Base-by-base conservation (phyloP, 2,888 invertebrate genomes). In the Tanaodytes sp. region DNA sequence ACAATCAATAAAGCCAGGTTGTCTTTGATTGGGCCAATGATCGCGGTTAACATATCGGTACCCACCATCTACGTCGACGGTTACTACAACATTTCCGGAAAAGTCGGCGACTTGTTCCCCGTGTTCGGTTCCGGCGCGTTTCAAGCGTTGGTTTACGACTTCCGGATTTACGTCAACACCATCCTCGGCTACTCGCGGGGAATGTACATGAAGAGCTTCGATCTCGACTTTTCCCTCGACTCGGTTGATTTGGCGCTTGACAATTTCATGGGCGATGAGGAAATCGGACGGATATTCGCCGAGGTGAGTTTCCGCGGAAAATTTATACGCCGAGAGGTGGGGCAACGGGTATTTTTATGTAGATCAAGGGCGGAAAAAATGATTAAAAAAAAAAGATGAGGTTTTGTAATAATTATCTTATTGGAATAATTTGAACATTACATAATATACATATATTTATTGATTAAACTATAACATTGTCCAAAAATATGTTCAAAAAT, bases 131-230 rank as follows among this genome's bases (percentile, higher is more conserved):
- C 68, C 19, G 83, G 83, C 0, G 73, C 76, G 9, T 81, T 83
- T 65, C 46, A 71, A 3, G 77, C 77, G 0, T 66, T 73, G 27
- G 61, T 79, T 14, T 75, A 76, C 43, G 77, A 77, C 37, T 77
- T 81, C 55, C 74, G 72, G 9, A 30, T 79, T 40, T 82, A 80
- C 63, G 75, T 81, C 15, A 78, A 79, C 61, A 78, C 79, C 9
- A 75, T 80, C 2, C 68, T 83, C 1, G 82, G 82, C 1, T 83
- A 77, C 46, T 80, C 78, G 0, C 71, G 78, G 11, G 79, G 82
- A 46, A 75, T 83, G 76, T 83, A 83, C 62, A 72, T 83, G 76
- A 81, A 80, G 55, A 80, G 75, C 42, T 80, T 83, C 52, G 79
- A 83, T 5, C 73, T 83, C 4, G 83, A 83, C 19, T 83, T 82